Conservation (phyloP, 2,797 vertebrate species). For the Anas acuta region DNA sequence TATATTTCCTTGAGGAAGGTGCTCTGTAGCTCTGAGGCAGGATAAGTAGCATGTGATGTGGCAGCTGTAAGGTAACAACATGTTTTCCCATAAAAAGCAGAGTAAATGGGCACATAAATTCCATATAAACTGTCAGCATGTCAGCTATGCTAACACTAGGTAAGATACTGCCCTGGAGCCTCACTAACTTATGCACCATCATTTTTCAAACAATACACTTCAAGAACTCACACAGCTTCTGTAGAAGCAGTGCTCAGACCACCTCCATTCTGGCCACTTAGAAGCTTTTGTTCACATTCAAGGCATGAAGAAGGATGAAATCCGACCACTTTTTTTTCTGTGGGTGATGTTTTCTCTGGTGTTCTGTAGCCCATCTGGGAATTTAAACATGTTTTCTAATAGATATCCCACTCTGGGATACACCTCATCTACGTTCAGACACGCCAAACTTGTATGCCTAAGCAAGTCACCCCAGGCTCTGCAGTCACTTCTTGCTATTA, state of each 20-base stretch:
- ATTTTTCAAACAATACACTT: constrained; percentile 77
- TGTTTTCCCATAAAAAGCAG: constrained; percentile 83
- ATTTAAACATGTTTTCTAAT: background rate
- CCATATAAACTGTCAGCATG: constrained; percentile 80
- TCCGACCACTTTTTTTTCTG: background rate
- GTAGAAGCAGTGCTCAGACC: background rate
- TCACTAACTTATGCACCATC: constrained; percentile 73
- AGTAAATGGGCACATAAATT: constrained; percentile 84
- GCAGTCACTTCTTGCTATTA: background rate
- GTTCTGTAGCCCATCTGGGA: background rate
- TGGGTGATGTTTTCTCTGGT: background rate
- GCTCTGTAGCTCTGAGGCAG: constrained; percentile 77
- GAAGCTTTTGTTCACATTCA: rapidly evolving
- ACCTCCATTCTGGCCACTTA: background rate
- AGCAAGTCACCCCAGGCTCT: background rate
- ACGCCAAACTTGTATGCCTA: background rate
- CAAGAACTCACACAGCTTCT: constrained; percentile 40
- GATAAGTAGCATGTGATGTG: constrained; percentile 77
- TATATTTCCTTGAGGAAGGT: constrained; percentile 80
- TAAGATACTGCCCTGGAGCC: constrained; percentile 75
- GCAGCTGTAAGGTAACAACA: constrained; percentile 83
- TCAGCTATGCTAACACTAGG: constrained; percentile 81
- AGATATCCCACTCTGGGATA: background rate
- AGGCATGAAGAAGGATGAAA: background rate
- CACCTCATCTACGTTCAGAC: background rate